Evolutionary conservation across 2,888 invertebrate genomes (phyloP), one percentile per base, ranked within the genome.

Genomic region (Drosophila nigricruria): DNA sequence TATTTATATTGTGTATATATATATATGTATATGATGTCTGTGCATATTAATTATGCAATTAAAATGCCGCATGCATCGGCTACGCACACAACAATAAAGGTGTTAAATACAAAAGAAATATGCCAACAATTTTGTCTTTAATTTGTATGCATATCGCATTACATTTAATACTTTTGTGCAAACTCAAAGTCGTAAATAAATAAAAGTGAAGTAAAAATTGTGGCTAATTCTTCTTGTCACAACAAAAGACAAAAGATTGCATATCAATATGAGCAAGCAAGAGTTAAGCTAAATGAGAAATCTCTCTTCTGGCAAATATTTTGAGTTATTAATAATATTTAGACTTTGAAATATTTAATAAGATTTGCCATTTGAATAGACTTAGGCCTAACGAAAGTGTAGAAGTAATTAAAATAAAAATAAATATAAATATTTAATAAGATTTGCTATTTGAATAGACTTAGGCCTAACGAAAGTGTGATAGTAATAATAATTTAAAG

Each of bases 41-140:
- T 47, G 72, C 77, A 88, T 79, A 77, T 83, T 81, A 88, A 88
- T 86, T 77, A 81, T 73, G 67, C 80, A 79, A 89, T 83, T 88
- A 79, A 88, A 77, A 72, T 63, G 64, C 42, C 47, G 43, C 30
- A 47, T 50, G 38, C 60, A 58, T n/a, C 47, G n/a, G 47, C 47
- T 50, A 56, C 40, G 34, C 23, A n/a, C n/a, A 42, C 42, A 23
- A 43, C 8, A 52, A 49, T 10, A 30, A 34, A 61, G 16, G 34
- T 43, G 45, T 38, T 58, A 42, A 47, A 23, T 65, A 20, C n/a
- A 36, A 64, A 18, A 60, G 27, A 67, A 54, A 42, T 60, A 34
- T 38, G 4, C 20, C 43, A 70, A 43, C 43, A 74, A 63, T 74
- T 70, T 78, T 54, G 20, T 36, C 25, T 50, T 57, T 72, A 34